Conservation (phyloP, 2,888 invertebrate genomes). For the Drosophila ezoana region DNA sequence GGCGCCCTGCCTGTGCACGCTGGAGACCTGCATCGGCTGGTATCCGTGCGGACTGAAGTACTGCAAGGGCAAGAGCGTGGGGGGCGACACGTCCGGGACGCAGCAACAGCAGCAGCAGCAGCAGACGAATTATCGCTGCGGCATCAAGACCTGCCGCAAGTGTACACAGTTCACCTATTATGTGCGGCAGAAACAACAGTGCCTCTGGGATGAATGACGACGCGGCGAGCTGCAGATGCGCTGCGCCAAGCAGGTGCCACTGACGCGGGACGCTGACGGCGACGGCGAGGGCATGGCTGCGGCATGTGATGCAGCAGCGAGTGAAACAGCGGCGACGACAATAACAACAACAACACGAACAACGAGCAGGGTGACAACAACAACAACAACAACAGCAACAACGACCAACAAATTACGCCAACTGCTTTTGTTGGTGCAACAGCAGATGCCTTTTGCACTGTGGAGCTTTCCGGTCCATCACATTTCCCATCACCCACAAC, state of each 20-base stretch:
- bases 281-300: conserved; percentile 10
- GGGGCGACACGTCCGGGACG: conserved; percentile 70
- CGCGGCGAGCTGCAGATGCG: conserved; percentile 83
- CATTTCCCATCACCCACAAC: conserved; percentile 62
- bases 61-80: conserved; percentile 92
- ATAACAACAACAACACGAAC: conserved; percentile 34
- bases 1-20: conserved; percentile 92
- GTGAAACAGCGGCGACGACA: conserved; percentile 32
- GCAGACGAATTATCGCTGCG: conserved; percentile 93
- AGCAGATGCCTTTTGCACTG: conserved; percentile 78
- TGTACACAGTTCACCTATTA: conserved; percentile 95
- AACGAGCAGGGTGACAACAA: conserved; percentile 22
- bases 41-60: conserved; percentile 98
- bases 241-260: conserved; percentile 41
- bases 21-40: conserved; percentile 97
- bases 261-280: conserved; percentile 14
- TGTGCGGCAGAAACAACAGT: conserved; percentile 92
- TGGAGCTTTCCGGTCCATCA: conserved; percentile 79
- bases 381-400: conserved; percentile 39
- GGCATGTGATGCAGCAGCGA: conserved; percentile 45
- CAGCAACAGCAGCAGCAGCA: conserved; percentile 53
- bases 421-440: conserved; percentile 77
- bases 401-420: conserved; percentile 79
- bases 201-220: conserved; percentile 92
- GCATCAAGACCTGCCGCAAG: conserved; percentile 97